Conservation (phyloP, 2,888 invertebrate genomes). For the Empis stercorea region DNA sequence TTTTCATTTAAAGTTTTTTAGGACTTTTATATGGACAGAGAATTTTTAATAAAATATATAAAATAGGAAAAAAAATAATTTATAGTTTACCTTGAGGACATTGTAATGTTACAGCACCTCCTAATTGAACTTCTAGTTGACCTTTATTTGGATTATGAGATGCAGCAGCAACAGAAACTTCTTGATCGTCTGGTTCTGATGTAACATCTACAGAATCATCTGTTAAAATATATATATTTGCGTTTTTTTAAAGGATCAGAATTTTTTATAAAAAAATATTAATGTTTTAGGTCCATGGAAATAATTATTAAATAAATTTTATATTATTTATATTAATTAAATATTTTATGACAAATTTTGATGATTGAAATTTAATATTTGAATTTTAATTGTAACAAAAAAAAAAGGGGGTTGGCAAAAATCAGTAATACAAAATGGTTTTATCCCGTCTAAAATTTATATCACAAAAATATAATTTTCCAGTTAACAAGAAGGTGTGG, state of each 20-base stretch:
- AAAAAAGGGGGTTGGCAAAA: no score
- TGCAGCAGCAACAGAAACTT: constrained; percentile 43
- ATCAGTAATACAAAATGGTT: no score
- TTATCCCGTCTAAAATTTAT: no score
- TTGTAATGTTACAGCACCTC: constrained; percentile 74
- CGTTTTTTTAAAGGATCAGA: no score
- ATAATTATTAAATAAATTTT: neutral
- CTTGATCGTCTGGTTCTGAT: constrained; percentile 45
- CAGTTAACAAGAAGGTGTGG: no score
- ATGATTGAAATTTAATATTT: no score
- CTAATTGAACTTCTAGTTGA: constrained; percentile 70
- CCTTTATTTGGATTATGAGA: constrained; percentile 40
- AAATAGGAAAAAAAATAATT: neutral
- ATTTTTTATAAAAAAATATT: no score
- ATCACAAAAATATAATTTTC: no score
- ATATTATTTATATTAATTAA: neutral
- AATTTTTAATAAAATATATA: no score
- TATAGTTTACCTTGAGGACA: constrained; percentile 56
- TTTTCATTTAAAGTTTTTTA: neutral
- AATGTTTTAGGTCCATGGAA: no score
- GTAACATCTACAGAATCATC: constrained; percentile 42
- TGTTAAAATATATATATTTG: constrained; percentile 16
- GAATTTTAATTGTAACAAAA: no score
- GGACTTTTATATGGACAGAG: no score
- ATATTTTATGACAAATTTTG: neutral